Base-by-base conservation (phyloP, 2,797 vertebrate genomes). In the Pseudomugil tenellus region DNA sequence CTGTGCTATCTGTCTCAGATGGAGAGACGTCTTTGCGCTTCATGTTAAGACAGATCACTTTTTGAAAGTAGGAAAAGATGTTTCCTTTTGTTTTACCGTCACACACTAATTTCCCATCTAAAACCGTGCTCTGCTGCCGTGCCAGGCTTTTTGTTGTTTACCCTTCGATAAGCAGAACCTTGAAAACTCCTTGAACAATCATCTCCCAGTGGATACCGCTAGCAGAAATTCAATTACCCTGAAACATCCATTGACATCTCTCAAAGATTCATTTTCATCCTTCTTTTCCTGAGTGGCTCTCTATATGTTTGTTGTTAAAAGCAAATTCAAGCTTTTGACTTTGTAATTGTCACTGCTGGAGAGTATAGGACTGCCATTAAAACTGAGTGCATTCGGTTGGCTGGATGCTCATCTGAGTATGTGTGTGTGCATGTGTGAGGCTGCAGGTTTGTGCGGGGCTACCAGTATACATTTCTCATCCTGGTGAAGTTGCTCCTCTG, bases 381-480 rank as follows among this genome's bases (percentile, higher is more conserved):
- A 59, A 57, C 32, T 29, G 55, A 62, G 46, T 63, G 51, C 56
- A 34, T 56, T 37, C 31, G 19, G 10, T 29, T 61, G 48, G 35
- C 0, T 46, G 43, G 43, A 19, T 46, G 43, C 19, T n/a, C 43
- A 46, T 46, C n/a, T 25, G 39, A 65, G 55, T 43, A 67, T 79
- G 14, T n/a, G 31, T 58, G 53, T 63, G 49, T 28, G 37, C 65
- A 41, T 51, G 70, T 78, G 17, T 23, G 35, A n/a, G n/a, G n/a
- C n/a, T 43, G 46, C n/a, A n/a, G n/a, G n/a, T n/a, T n/a, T 63
- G 53, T 64, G n/a, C 16, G 26, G 19, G 2, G 17, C 11, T 49
- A 14, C 53, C 32, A 37, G 63, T 88, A 77, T 85, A 71, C 53
- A 71, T 87, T 86, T 83, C 79, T 84, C n/a, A 23, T 83, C 63